Conservation (phyloP, 1,140 invertebrate species). For the Propsilocerus akamusi region DNA sequence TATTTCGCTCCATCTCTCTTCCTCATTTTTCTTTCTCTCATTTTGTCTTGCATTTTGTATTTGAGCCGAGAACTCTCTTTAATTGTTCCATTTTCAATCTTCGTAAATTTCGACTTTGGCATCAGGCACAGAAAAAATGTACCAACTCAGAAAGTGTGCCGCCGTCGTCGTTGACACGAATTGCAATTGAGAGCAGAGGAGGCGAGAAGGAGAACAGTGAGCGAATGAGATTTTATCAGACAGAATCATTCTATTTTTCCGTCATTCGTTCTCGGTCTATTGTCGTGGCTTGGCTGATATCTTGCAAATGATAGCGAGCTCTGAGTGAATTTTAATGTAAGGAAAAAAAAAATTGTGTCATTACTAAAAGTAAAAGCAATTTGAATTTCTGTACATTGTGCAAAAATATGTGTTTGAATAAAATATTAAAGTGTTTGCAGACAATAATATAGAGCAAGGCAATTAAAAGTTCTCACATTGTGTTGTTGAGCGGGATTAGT, state of each 20-base stretch:
- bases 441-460: not conserved
- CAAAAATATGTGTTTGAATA: not conserved
- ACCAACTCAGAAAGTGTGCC: no score
- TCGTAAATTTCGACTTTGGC: not conserved
- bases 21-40: no score
- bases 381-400: not conserved
- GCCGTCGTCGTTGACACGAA: no score
- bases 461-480: not conserved
- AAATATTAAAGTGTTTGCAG: not conserved
- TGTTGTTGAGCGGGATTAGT: not conserved
- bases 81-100: not conserved
- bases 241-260: no score
- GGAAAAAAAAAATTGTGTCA: not conserved
- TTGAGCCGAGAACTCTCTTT: not conserved
- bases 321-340: no score
- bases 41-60: no score
- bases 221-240: not conserved
- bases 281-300: no score
- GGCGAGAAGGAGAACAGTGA: not conserved
- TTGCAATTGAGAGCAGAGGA: not conserved
- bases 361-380: not conserved
- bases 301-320: no score
- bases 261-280: no score
- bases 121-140: no score
- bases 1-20: no score